These are phyloP conservation scores for Diachasma alloeum DNA, from an alignment of 1,140 invertebrate genomes.

Conservation along the genomic window DNA sequence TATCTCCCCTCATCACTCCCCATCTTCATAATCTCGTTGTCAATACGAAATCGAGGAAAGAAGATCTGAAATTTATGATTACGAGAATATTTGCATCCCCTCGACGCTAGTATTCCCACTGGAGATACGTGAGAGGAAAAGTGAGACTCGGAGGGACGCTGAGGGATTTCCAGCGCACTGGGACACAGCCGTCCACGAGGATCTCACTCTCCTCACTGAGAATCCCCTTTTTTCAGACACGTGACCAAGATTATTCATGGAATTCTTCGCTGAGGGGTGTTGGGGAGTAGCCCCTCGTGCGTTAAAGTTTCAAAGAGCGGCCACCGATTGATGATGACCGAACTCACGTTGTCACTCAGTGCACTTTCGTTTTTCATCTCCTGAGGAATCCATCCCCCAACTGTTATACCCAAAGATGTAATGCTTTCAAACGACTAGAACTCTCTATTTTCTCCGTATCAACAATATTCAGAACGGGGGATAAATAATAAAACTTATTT, in stretches of 20 bases:
- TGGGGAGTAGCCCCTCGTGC: background rate
- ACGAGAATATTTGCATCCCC: background rate
- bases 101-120: background rate
- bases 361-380: background rate
- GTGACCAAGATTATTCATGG: slow-evolving; percentile 6
- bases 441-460: too few species aligned
- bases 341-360: background rate
- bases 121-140: background rate
- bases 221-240: background rate
- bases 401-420: too few species aligned
- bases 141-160: background rate
- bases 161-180: background rate
- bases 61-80: background rate
- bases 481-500: too few species aligned
- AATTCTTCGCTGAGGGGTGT: background rate
- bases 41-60: background rate
- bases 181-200: background rate
- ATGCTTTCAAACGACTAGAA: too few species aligned
- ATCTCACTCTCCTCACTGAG: background rate
- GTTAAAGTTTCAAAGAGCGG: background rate
- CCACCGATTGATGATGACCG: background rate
- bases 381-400: too few species aligned
- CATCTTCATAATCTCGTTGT: background rate
- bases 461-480: too few species aligned
- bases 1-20: background rate